Base-by-base conservation (phyloP, 2,888 invertebrate genomes). In the Lobophora halterata region DNA sequence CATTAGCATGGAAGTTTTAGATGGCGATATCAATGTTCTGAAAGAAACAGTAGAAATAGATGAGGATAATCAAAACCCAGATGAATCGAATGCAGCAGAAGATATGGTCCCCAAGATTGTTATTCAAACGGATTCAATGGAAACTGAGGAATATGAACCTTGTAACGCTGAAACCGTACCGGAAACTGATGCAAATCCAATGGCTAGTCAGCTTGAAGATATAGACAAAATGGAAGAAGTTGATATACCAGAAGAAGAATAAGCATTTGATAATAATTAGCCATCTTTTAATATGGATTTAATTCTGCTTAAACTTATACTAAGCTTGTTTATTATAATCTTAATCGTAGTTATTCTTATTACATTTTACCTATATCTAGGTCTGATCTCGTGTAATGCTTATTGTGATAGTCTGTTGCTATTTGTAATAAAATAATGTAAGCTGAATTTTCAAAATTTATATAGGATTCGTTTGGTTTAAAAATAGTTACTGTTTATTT, bases 1-100 rank as follows among this genome's bases (percentile, higher is more conserved):
- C 55, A 72, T 86, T 55, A 86, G 81, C 55, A 85, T 86, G 83
- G 79, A 81, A 65, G 81, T 86, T 13, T 62, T 70, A n/a, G 70
- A 83, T 40, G 69, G 66, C 28, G 71, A 78, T 49, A 62, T 86
- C 39, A 74, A 74, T 35, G 63, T 86, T 26, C 52, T 85, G 16
- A 77, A 77, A 26, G 72, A 83, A 61, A 75, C 73, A 1, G 54
- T 75, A 57, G 78, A 83, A 54, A 55, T 72, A 39, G 54, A 73
- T 43, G 71, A 73, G 26, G 49, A 49, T 43, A 51, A 60, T 41
- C 35, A 52, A 20, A 46, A 49, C 33, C 35, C 32, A 37, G 40
- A 53, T 30, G 47, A 36, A 6, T n/a, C n/a, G n/a, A 24, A 10
- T 6, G 31, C 23, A 7, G 41, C 44, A 34, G 46, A 39, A 39